phyloP scores from a whole-genome alignment of 2,113 vertebrate genomes.

The Leucopsar rothschildi region DNA sequence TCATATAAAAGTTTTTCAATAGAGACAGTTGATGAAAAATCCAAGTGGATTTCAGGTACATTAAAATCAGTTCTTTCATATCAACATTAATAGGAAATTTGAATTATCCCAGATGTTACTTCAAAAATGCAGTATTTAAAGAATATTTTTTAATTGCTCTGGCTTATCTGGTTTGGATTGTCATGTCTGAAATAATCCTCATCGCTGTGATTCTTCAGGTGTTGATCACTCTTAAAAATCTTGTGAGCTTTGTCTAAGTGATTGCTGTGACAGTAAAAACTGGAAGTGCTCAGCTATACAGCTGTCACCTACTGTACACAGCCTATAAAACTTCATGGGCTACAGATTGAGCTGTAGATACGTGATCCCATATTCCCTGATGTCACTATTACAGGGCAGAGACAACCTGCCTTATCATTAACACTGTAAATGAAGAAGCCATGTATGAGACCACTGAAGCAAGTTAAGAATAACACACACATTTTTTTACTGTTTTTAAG shows the following conservation, averaged over 20 bases:
- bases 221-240: neutral
- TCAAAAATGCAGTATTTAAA: neutral
- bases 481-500: neutral
- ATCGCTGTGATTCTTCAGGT: neutral
- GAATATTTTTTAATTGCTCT: neutral
- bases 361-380: neutral
- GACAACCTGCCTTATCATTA: neutral
- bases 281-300: neutral
- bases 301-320: neutral
- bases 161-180: neutral
- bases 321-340: neutral
- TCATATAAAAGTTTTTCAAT: neutral
- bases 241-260: neutral
- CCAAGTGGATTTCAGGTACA: neutral
- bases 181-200: neutral
- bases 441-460: neutral
- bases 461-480: neutral
- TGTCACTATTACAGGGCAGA: neutral
- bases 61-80: neutral
- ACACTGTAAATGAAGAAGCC: constrained; percentile 31
- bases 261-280: neutral
- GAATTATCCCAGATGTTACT: neutral
- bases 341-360: constrained; percentile 20
- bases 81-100: neutral
- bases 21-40: neutral